Base-by-base conservation (phyloP, 1,140 invertebrate genomes). In the Cydia splendana region DNA sequence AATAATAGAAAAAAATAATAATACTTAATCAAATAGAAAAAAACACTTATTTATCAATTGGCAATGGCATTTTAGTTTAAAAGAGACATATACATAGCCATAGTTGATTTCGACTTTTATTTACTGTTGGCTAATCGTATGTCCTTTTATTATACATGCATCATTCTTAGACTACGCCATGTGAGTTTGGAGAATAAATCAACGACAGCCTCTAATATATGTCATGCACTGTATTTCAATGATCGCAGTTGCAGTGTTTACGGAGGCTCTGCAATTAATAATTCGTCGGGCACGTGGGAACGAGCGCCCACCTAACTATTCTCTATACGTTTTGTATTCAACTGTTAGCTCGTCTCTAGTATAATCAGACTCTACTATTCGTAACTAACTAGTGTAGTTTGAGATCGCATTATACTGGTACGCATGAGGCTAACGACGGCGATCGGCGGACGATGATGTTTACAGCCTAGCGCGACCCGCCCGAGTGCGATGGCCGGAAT, bases 401-500 rank as follows among this genome's bases (percentile, higher is more conserved):
- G 57, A 20, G 57, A 62, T 62, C 20, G n/a, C 9, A 10, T 24
- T 62, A 62, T 24, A 24, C 20, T 24, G 20, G 57, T 24, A 18
- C 18, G 18, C 9, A 10, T 24, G 2, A 24, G 57, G 57, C 57
- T 0, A 62, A 7, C 20, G 7, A 5, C 53, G 53, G 57, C 57
- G 2, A 62, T 18, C 20, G 7, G 15, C 53, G 53, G 57, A 24
- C 57, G 7, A 6, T 62, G 10, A 6, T 18, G 57, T 24, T 24
- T 24, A 57, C 53, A 62, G 20, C 57, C 57, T 9, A 62, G 20
- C 67, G 67, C 38, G 67, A 42, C 67, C 67, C 34, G 67, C n/a
- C 34, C 67, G 67, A 71, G 67, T 20, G 67, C 67, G 67, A 71
- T 71, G 67, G 67, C 67, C 67, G 67, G 67, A 71, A 71, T 71